phyloP scores from a whole-genome alignment of 2,888 invertebrate genomes.

The Lasius platythorax region DNA sequence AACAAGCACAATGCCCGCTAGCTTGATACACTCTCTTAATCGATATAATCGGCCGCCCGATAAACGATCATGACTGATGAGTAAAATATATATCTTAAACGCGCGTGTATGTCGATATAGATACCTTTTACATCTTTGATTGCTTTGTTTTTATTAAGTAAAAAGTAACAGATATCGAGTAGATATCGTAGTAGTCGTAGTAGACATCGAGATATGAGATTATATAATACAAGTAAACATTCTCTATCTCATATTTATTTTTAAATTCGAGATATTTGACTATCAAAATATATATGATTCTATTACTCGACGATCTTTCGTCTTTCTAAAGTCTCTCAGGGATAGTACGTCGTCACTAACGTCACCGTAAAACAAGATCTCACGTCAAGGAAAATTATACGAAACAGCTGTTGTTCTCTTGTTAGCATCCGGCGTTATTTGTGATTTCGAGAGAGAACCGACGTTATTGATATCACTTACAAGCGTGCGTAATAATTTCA shows the following conservation, averaged over 20 bases:
- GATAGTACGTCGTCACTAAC: not conserved
- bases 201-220: not conserved
- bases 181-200: no score
- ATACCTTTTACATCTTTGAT: not conserved
- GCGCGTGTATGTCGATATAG: not conserved
- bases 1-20: not conserved
- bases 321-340: constrained; percentile 14
- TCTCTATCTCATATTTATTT: not conserved
- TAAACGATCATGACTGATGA: not conserved
- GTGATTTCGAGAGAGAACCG: constrained; percentile 32
- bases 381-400: constrained; percentile 42
- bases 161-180: no score
- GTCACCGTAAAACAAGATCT: constrained; percentile 16
- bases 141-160: not conserved
- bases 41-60: constrained; percentile 9
- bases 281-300: not conserved
- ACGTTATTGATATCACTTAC: constrained; percentile 35
- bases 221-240: constrained; percentile 4
- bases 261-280: not conserved
- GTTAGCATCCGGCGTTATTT: constrained; percentile 43
- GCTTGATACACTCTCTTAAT: not conserved
- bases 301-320: not conserved
- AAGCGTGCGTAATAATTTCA: constrained; percentile 49
- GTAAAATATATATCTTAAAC: constrained; percentile 10
- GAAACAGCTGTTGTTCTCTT: constrained; percentile 43